Evolutionary conservation across 2,888 invertebrate species (phyloP).

Genomic region (Lasioglossum figueresi): DNA sequence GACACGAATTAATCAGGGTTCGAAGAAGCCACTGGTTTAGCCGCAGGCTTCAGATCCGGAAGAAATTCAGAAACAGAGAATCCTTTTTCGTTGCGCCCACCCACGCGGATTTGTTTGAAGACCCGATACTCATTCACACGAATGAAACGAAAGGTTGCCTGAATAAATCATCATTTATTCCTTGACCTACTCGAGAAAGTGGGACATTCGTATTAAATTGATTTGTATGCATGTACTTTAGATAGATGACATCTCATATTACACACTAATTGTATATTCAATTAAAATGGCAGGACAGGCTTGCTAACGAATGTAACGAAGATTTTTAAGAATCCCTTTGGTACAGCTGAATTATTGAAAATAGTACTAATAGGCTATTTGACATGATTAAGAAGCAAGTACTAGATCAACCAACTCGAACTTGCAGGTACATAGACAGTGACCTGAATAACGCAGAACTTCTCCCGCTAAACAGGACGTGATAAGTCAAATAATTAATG

Average conservation of each 20-base stretch:
- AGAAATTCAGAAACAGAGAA: conserved; percentile 27
- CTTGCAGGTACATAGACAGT: background rate
- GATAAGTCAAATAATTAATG: background rate
- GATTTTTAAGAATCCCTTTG: background rate
- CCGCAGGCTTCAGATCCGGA: background rate
- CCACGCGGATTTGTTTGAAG: background rate
- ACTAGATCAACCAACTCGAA: background rate
- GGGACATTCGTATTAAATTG: background rate
- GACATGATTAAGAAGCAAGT: background rate
- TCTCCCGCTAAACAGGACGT: background rate
- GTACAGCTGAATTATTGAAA: background rate
- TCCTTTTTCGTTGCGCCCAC: background rate
- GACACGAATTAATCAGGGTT: conserved; percentile 64
- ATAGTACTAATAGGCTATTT: background rate
- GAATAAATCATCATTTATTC: background rate
- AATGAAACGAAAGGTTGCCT: background rate
- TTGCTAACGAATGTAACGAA: background rate
- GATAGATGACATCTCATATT: background rate
- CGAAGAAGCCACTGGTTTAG: conserved; percentile 46
- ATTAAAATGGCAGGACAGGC: background rate
- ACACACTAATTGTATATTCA: background rate
- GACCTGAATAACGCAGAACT: background rate
- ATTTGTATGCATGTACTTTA: background rate
- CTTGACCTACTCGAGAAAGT: background rate
- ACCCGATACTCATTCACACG: background rate